Evolutionary conservation across 2,797 vertebrate species (phyloP), one percentile per base, ranked within the genome.

Genomic region (Onychomys torridus): DNA sequence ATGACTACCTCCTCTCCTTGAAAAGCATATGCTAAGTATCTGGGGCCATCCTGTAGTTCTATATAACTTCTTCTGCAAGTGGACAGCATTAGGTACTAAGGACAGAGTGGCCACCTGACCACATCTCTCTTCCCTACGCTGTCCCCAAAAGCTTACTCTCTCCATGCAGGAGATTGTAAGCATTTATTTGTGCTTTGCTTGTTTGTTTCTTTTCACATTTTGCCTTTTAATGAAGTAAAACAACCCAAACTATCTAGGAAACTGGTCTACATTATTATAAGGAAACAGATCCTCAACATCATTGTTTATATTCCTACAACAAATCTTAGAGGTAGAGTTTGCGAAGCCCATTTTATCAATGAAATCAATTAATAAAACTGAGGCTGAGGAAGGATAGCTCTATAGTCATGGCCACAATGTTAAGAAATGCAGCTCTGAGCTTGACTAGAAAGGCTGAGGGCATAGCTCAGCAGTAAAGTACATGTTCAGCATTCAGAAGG

Each of bases 1-100:
- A n/a, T 84, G 85, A 77, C 52, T 61, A 81, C 67, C 84, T 96
- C 75, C 77, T 81, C 55, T 76, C 61, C 55, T 63, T 67, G 17
- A 23, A 75, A 88, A 90, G 46, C 71, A n/a, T 37, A 59, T 0
- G 0, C 29, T n/a, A 34, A 43, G 10, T 52, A 52, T 59, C 49
- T 49, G 73, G 6, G 69, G 29, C 0, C 6, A 37, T 91, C 43
- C 49, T 63, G 76, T 17, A n/a, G 40, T 37, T 90, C 63, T 25
- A 73, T 1, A 10, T 21, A 29, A 73, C 92, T 55, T 43, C 55
- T 14, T 37, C 49, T 73, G 65, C 32, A 40, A 40, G 85, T 21
- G 17, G 14, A 3, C 34, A 85, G 27, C 6, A 37, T 0, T 94
- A 61, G 49, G 75, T 81, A 85, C 34, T 49, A 46, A 21, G 83